Base-by-base conservation (phyloP, 2,888 invertebrate species). In the Lasioglossum figueresi region DNA sequence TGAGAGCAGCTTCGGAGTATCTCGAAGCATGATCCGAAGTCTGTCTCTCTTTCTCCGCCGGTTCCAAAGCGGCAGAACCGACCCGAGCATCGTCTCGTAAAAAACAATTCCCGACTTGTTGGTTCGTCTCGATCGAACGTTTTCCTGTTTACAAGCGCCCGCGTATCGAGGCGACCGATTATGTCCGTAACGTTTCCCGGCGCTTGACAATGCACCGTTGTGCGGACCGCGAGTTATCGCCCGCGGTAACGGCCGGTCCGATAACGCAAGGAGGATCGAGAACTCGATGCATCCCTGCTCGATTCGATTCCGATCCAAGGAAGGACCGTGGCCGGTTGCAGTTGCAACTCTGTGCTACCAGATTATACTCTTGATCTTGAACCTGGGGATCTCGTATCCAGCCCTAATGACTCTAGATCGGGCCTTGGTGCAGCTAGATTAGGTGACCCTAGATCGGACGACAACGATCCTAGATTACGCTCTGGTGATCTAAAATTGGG, bases 211-310 rank as follows among this genome's bases (percentile, higher is more conserved):
- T 88, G 91, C 88, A 87, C 80, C 89, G 89, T 89, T 91, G 90
- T 91, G 83, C 81, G 79, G 91, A 89, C 87, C 86, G 84, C 83
- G 77, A 82, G 75, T 91, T 90, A 90, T 90, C 90, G 87, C 78
- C n/a, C 71, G 72, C 82, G 72, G 85, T 76, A 83, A 88, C 70
- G n/a, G 73, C 75, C 82, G 76, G 68, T 43, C 68, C 81, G 90
- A 90, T 90, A 89, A 87, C 78, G 71, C 75, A 3, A 31, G 34
- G 34, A 19, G 66, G 19, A 66, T 34, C 66, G 66, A 66, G 31
- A 34, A 8, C 66, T 63, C 31, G 59, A 31, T 63, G 52, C 52
- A 52, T 23, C 52, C 52, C 52, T 23, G 23, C 52, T n/a, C 52
- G 52, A 23, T 52, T 52, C 23, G 52, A 52, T 19, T 48, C 48